Conservation (phyloP, 2,113 vertebrate genomes). For the Ailurus styani region DNA sequence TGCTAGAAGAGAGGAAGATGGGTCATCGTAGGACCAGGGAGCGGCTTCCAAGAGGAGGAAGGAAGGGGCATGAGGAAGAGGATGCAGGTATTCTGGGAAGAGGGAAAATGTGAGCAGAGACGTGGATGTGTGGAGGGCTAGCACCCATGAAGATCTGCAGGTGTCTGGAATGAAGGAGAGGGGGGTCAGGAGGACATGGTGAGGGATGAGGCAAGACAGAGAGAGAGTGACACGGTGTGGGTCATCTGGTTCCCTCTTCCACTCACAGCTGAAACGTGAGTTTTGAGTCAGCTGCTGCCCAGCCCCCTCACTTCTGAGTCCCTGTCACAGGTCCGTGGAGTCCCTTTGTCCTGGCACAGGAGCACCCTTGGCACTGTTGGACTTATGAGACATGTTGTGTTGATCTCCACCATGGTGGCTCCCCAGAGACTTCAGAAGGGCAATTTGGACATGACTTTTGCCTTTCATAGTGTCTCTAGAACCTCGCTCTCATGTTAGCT, state of each 20-base stretch:
- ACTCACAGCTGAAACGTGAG: not conserved
- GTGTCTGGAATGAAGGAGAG: not conserved
- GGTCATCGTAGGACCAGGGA: not conserved
- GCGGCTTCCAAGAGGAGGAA: not conserved
- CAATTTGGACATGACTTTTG: not conserved
- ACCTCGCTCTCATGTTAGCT: not conserved
- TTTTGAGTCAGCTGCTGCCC: not conserved
- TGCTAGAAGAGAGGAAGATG: not conserved
- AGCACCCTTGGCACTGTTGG: not conserved
- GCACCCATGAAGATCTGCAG: not conserved
- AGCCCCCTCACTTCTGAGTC: not conserved
- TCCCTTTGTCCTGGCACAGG: not conserved
- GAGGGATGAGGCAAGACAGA: not conserved
- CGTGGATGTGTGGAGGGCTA: not conserved
- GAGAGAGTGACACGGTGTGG: not conserved
- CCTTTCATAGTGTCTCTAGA: not conserved
- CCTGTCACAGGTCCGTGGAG: not conserved
- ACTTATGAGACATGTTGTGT: rapidly evolving
- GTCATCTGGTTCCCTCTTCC: not conserved
- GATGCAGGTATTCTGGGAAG: not conserved
- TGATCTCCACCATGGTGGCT: not conserved
- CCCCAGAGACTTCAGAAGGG: not conserved
- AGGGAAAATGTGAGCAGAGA: not conserved
- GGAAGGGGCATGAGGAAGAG: too few species aligned
- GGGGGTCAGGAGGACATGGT: not conserved